Evolutionary conservation across 2,113 vertebrate genomes (phyloP).

Genomic region (Eonycteris spelaea): DNA sequence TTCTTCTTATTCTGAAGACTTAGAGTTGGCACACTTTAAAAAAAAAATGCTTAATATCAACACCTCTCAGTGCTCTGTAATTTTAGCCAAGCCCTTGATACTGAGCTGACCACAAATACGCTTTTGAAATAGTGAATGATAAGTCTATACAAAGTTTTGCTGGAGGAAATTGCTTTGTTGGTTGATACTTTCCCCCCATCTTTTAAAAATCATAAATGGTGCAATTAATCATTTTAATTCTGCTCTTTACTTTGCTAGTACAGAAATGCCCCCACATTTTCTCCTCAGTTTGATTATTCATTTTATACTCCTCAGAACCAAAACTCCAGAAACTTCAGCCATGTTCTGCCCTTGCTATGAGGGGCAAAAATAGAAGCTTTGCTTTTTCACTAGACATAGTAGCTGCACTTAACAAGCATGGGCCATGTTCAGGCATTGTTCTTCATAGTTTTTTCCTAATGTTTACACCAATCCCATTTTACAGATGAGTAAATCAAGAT

Average conservation of each 20-base stretch:
- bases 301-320: background rate
- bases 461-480: background rate
- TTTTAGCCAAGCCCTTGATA: background rate
- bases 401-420: background rate
- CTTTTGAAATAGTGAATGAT: background rate
- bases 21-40: constrained; percentile 57
- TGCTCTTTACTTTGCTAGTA: background rate
- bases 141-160: background rate
- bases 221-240: background rate
- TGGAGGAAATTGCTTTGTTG: background rate
- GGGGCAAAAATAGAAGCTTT: background rate
- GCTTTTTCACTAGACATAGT: background rate
- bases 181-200: background rate
- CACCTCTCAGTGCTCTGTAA: constrained; percentile 48
- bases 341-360: background rate
- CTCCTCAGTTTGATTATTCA: background rate
- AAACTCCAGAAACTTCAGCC: background rate
- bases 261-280: background rate
- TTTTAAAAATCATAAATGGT: background rate
- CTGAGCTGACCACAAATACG: background rate
- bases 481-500: background rate
- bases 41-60: constrained; percentile 31
- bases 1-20: constrained; percentile 64
- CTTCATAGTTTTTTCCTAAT: background rate
- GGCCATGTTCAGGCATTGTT: background rate